Conservation (phyloP, 2,797 vertebrate genomes). For the Gallirallus australis region DNA sequence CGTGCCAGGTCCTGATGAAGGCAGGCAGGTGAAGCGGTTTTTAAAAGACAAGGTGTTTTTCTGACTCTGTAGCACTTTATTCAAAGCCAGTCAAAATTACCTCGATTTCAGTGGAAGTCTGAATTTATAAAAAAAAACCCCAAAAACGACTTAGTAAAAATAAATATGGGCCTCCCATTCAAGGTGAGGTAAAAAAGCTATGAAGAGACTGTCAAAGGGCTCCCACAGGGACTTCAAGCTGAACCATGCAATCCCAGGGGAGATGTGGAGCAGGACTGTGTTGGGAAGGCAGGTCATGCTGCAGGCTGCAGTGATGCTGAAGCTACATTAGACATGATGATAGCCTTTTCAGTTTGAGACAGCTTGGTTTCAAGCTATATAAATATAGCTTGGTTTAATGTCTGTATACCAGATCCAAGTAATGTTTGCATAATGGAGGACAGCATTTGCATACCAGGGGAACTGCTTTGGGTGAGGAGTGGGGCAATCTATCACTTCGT, state of each 20-base stretch:
- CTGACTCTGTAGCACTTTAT: background rate
- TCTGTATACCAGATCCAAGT: background rate
- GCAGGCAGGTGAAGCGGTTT: background rate
- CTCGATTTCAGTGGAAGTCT: background rate
- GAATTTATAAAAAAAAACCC: background rate
- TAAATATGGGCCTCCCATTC: background rate
- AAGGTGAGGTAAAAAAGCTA: background rate
- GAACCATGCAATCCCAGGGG: accelerated
- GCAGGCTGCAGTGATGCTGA: background rate
- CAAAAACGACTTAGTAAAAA: background rate
- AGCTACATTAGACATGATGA: background rate
- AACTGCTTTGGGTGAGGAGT: background rate
- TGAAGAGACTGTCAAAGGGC: background rate
- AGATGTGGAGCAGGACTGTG: accelerated
- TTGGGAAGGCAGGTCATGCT: background rate
- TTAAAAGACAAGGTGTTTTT: background rate
- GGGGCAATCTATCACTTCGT: background rate
- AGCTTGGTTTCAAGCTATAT: background rate
- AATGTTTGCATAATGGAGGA: background rate
- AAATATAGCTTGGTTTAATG: background rate
- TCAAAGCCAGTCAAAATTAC: background rate
- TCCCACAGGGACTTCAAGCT: background rate
- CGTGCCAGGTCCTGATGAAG: background rate
- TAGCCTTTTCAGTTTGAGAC: background rate
- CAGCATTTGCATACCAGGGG: background rate